Evolutionary conservation across 37 sponge, comb jelly and placozoan species (phyloP).

Genomic region (Chondrilla cf. caribensis): DNA sequence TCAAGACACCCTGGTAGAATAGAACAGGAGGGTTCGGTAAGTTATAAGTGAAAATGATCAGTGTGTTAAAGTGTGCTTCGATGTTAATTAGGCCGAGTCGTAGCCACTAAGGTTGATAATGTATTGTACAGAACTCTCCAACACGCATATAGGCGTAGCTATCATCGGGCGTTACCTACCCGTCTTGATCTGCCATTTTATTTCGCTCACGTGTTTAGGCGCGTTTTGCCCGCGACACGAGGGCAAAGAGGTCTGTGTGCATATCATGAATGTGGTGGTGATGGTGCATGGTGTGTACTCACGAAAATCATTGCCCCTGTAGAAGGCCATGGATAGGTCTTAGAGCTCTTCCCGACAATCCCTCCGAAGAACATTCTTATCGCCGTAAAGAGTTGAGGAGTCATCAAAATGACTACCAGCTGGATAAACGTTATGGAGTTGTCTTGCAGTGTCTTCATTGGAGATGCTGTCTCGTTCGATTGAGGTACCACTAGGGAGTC

Average conservation of each 20-base stretch:
- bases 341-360: constrained; percentile 53
- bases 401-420: constrained; percentile 60
- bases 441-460: no score
- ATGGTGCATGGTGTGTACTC: no score
- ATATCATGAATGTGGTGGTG: no score
- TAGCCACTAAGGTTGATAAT: neutral
- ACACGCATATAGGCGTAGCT: neutral
- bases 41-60: no score
- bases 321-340: constrained; percentile 75
- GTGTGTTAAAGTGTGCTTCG: no score
- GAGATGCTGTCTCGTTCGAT: neutral
- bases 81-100: no score
- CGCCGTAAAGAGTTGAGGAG: constrained; percentile 61
- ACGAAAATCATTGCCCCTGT: constrained; percentile 40
- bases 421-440: constrained; percentile 22
- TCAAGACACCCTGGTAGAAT: neutral
- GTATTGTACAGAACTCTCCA: neutral
- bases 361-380: constrained; percentile 57
- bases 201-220: no score
- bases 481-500: neutral
- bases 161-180: no score
- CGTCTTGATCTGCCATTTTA: no score
- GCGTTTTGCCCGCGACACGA: no score
- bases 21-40: no score
- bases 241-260: no score